A percentile compares a stretch with the other conserved stretches of the same genome.
These are phyloP conservation scores for Camptogramma bilineatum DNA, from an alignment of 2,888 invertebrate genomes.

Conservation along the genomic window DNA sequence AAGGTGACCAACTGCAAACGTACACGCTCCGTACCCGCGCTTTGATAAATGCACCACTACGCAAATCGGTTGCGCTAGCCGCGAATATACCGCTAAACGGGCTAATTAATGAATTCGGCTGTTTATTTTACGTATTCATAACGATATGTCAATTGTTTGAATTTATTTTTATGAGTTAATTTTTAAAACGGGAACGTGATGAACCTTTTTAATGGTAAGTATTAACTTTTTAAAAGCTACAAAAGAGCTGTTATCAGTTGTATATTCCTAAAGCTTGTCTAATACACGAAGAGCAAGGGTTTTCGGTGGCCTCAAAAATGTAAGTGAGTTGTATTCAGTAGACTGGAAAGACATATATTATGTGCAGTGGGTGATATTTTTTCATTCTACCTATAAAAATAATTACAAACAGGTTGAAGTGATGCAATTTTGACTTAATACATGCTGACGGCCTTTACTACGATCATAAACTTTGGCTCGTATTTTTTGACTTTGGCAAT, in stretches of 20 bases:
- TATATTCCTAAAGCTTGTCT: no score
- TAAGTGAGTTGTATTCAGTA: no score
- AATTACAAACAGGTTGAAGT: background rate
- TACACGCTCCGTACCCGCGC: constrained; percentile 50
- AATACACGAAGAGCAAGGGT: no score
- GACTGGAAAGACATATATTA: no score
- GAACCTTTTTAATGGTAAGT: no score
- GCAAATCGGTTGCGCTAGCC: constrained; percentile 68
- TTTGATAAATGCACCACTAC: constrained; percentile 63
- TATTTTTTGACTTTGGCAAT: constrained; percentile 29
- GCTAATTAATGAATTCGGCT: constrained; percentile 70
- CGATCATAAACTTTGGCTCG: constrained; percentile 21
- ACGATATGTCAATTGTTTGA: constrained; percentile 40
- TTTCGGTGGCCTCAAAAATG: no score
- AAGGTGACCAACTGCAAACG: constrained; percentile 78
- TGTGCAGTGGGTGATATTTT: background rate
- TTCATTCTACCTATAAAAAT: background rate
- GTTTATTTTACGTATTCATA: constrained; percentile 59
- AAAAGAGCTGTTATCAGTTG: background rate
- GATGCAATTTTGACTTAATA: constrained; percentile 14
- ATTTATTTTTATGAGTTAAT: constrained; percentile 28
- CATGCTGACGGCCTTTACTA: constrained; percentile 23
- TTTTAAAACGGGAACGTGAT: constrained; percentile 13
- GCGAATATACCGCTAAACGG: constrained; percentile 76
- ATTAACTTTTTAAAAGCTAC: background rate